phyloP scores from a whole-genome alignment of 2,888 invertebrate genomes.

The Tuberolachnus salignus region DNA sequence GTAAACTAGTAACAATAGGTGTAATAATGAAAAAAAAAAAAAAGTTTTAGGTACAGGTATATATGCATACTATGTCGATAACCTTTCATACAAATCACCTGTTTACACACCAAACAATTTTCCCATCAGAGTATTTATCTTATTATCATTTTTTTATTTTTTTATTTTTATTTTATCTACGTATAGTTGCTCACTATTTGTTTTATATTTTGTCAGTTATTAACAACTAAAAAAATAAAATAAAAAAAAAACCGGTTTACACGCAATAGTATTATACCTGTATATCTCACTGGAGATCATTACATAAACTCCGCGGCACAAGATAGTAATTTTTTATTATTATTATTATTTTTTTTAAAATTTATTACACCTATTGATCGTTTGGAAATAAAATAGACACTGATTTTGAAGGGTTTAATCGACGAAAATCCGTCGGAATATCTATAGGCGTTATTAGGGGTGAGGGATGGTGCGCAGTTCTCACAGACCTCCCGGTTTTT shows the following conservation, averaged over 20 bases:
- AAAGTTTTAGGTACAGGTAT: constrained; percentile 13
- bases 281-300: constrained; percentile 16
- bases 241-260: constrained; percentile 38
- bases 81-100: constrained; percentile 53
- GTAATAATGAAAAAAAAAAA: constrained; percentile 7
- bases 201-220: constrained; percentile 28
- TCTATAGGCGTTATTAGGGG: no score
- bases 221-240: constrained; percentile 9
- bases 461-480: no score
- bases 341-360: no score
- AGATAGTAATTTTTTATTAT: no score
- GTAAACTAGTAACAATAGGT: neutral
- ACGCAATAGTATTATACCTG: constrained; percentile 8
- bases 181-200: constrained; percentile 21
- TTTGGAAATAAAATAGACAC: no score
- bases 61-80: constrained; percentile 10
- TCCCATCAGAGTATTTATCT: constrained; percentile 53
- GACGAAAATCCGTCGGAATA: no score
- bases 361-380: no score
- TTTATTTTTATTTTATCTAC: neutral
- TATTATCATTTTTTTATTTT: constrained; percentile 13
- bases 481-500: no score
- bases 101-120: constrained; percentile 51
- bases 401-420: no score
- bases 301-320: neutral